phyloP scores from a whole-genome alignment of 92 coral and sea anemone genomes.

The Micromussa lordhowensis region DNA sequence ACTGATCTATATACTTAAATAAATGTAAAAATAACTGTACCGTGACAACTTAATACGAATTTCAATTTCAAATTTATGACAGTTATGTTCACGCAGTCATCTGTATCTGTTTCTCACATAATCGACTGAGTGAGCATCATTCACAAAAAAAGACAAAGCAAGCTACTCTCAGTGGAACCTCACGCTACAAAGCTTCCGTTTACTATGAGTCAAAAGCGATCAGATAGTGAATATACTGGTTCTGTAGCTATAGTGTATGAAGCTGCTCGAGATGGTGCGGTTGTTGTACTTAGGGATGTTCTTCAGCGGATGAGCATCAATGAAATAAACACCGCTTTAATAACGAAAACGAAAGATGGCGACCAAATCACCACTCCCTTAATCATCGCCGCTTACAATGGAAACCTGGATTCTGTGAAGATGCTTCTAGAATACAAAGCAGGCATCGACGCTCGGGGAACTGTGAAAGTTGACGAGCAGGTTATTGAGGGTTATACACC shows the following conservation, averaged over 20 bases:
- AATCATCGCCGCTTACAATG: slow-evolving; percentile 71
- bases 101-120: no score
- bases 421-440: slow-evolving; percentile 63
- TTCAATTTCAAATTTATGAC: background rate
- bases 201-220: background rate
- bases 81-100: background rate
- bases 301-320: slow-evolving; percentile 43
- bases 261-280: slow-evolving; percentile 66
- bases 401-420: slow-evolving; percentile 62
- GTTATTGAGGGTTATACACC: slow-evolving; percentile 77
- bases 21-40: background rate
- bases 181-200: background rate
- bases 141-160: background rate
- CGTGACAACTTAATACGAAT: background rate
- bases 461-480: slow-evolving; percentile 63
- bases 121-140: background rate
- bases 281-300: slow-evolving; percentile 30
- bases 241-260: slow-evolving; percentile 19
- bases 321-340: slow-evolving; percentile 22
- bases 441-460: slow-evolving; percentile 67
- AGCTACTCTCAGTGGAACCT: background rate
- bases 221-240: background rate
- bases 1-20: no score
- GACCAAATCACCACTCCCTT: slow-evolving; percentile 70
- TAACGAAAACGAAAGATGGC: slow-evolving; percentile 46